These are phyloP conservation scores for Agrochola circellaris DNA, from an alignment of 2,888 invertebrate species.

Conservation along the genomic window DNA sequence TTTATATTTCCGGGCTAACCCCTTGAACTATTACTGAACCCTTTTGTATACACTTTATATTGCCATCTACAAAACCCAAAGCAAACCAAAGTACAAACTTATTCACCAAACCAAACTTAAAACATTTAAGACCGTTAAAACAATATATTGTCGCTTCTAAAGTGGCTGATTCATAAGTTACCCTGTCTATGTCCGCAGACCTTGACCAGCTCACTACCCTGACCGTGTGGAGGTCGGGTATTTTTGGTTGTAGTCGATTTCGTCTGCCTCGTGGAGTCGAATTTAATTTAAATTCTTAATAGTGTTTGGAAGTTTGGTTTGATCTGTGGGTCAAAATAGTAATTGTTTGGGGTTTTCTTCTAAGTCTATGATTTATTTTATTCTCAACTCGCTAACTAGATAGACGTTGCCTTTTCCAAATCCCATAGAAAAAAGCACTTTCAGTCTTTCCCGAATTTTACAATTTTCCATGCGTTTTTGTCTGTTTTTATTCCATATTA, in stretches of 20 bases:
- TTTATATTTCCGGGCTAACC: neutral
- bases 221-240: slow-evolving; percentile 52
- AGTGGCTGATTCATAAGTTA: slow-evolving; percentile 12
- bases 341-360: neutral
- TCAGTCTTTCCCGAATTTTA: neutral
- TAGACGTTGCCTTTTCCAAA: neutral
- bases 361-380: neutral
- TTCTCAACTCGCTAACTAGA: neutral
- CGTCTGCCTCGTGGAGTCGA: slow-evolving; percentile 31
- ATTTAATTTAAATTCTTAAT: slow-evolving; percentile 16
- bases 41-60: no score
- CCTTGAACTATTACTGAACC: neutral
- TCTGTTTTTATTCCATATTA: no score
- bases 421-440: neutral
- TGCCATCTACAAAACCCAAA: no score
- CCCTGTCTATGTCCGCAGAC: slow-evolving; percentile 42
- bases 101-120: no score
- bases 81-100: no score
- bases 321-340: neutral
- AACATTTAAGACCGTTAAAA: neutral
- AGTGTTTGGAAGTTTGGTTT: neutral
- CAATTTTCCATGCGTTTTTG: no score
- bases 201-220: slow-evolving; percentile 50
- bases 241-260: slow-evolving; percentile 41
- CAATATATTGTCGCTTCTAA: slow-evolving; percentile 8